Conservation (phyloP, 2,113 vertebrate genomes). For the Barbus barbus region DNA sequence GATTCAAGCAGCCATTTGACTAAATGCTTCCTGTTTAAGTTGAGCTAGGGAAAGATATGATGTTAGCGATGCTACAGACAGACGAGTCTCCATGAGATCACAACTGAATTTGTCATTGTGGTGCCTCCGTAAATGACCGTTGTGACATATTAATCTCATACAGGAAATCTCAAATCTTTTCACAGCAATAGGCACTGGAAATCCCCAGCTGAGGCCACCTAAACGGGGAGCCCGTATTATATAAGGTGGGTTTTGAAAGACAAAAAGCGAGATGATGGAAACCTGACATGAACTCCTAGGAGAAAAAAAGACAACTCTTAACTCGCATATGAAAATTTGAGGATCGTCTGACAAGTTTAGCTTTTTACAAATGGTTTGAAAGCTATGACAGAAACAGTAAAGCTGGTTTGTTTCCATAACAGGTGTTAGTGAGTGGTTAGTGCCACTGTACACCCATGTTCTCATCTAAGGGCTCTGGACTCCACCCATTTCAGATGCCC, state of each 20-base stretch:
- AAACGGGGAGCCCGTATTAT: background rate
- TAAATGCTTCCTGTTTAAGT: slow-evolving; percentile 37
- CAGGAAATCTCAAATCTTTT: slow-evolving; percentile 25
- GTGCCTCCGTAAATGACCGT: background rate
- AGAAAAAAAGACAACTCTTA: background rate
- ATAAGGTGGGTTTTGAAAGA: background rate
- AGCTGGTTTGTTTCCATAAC: background rate
- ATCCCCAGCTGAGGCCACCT: slow-evolving; percentile 27
- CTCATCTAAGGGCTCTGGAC: background rate
- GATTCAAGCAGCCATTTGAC: slow-evolving; percentile 22
- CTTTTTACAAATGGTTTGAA: background rate
- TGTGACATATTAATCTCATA: slow-evolving; percentile 11
- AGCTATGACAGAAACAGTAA: background rate
- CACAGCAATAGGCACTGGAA: slow-evolving; percentile 36
- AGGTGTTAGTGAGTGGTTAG: background rate
- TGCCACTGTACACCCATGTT: background rate
- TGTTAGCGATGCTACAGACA: background rate
- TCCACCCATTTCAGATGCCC: slow-evolving; percentile 18
- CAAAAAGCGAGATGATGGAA: background rate
- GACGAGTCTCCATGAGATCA: background rate
- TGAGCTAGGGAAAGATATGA: slow-evolving; percentile 9
- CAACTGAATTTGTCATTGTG: background rate
- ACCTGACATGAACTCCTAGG: background rate
- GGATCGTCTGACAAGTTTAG: background rate
- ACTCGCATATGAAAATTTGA: background rate